Conservation (phyloP, 1,140 invertebrate species). For the Parapsyche elsis region DNA sequence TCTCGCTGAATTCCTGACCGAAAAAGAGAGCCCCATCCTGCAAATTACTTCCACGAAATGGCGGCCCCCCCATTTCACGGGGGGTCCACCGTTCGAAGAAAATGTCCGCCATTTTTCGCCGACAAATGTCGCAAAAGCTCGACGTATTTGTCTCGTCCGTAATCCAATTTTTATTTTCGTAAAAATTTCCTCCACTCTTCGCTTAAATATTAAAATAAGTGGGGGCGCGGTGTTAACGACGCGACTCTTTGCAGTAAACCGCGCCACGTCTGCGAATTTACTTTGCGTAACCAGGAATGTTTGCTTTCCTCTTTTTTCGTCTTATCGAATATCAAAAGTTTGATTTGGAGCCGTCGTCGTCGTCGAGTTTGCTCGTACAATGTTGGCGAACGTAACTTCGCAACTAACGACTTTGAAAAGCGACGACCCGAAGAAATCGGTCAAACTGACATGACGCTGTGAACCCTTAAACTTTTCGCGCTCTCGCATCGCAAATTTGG, state of each 20-base stretch:
- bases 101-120: neutral
- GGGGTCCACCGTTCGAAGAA: neutral
- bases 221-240: no score
- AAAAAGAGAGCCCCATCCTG: neutral
- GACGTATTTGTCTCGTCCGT: neutral
- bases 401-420: constrained; percentile 7
- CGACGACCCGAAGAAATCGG: neutral
- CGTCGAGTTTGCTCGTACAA: neutral
- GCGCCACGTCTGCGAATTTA: no score
- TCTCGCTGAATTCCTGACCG: neutral
- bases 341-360: neutral
- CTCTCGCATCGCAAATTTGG: no score
- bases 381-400: neutral
- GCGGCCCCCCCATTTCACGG: neutral
- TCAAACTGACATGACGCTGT: neutral
- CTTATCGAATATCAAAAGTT: constrained; percentile 1
- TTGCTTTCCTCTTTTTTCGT: neutral
- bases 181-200: no score
- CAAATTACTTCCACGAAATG: constrained; percentile 18
- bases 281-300: no score
- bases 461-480: neutral
- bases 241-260: no score
- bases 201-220: no score
- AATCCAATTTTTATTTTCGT: neutral
- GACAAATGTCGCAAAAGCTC: neutral